These are phyloP conservation scores for Noctua comes DNA, from an alignment of 2,888 invertebrate genomes.

Conservation along the genomic window DNA sequence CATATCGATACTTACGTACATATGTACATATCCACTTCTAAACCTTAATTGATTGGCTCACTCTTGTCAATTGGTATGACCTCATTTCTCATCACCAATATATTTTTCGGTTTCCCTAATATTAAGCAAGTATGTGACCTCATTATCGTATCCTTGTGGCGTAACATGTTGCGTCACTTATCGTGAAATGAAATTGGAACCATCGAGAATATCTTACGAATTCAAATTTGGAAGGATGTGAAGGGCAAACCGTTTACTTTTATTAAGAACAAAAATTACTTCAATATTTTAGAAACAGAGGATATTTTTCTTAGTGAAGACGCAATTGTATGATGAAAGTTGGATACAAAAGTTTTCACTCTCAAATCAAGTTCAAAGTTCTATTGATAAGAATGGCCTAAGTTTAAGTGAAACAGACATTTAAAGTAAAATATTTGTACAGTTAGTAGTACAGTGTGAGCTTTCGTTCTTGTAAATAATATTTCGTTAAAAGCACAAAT, in stretches of 20 bases:
- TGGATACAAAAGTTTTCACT: neutral
- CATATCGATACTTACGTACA: neutral
- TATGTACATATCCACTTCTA: neutral
- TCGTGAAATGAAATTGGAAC: conserved; percentile 31
- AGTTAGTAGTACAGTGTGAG: no score
- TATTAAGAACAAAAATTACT: conserved; percentile 4
- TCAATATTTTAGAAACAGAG: neutral
- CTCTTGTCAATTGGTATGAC: conserved; percentile 4
- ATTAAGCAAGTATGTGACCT: conserved; percentile 19
- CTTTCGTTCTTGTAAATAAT: conserved; percentile 40
- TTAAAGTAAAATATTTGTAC: conserved; percentile 21
- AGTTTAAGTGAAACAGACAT: conserved; percentile 51
- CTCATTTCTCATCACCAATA: conserved; percentile 16
- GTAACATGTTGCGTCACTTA: conserved; percentile 16
- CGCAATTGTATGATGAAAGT: neutral
- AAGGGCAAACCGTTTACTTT: neutral
- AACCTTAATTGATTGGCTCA: neutral
- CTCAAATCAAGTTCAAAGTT: conserved; percentile 24
- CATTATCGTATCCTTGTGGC: conserved; percentile 26
- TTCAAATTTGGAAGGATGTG: conserved; percentile 23
- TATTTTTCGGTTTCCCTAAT: conserved; percentile 18
- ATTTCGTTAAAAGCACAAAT: conserved; percentile 2
- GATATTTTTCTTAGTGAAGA: neutral
- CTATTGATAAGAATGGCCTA: conserved; percentile 19
- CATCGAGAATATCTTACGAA: conserved; percentile 11